Conservation (phyloP, 2,888 invertebrate species). For the Synergus japonicus region DNA sequence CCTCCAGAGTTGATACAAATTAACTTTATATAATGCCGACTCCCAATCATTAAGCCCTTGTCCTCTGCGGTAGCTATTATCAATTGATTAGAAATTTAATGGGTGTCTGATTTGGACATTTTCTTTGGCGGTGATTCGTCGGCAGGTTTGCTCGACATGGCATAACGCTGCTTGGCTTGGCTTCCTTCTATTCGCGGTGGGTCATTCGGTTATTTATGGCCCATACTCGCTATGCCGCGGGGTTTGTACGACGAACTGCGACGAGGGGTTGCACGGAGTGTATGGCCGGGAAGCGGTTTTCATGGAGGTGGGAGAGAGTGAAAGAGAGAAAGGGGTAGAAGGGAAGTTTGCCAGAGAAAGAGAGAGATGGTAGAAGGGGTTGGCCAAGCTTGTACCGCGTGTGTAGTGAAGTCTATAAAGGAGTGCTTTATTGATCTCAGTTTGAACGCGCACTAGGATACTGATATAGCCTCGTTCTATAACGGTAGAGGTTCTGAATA, state of each 20-base stretch:
- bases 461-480: slow-evolving; percentile 67
- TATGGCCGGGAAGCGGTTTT: slow-evolving; percentile 43
- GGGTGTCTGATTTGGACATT: slow-evolving; percentile 6
- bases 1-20: background rate
- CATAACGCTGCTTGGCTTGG: slow-evolving; percentile 46
- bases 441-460: slow-evolving; percentile 75
- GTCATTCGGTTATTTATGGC: slow-evolving; percentile 74
- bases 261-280: slow-evolving; percentile 58
- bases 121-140: slow-evolving; percentile 18
- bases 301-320: slow-evolving; percentile 48
- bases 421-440: slow-evolving; percentile 77
- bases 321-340: slow-evolving; percentile 47
- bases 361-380: slow-evolving; percentile 61
- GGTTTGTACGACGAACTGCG: slow-evolving; percentile 60
- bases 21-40: background rate
- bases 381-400: slow-evolving; percentile 71
- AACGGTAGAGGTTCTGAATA: slow-evolving; percentile 54
- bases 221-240: slow-evolving; percentile 60
- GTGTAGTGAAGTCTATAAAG: slow-evolving; percentile 75
- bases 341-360: slow-evolving; percentile 47
- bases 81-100: background rate
- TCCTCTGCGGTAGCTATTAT: background rate
- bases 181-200: slow-evolving; percentile 66
- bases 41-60: background rate
- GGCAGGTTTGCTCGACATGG: slow-evolving; percentile 40